Evolutionary conservation across 2,113 vertebrate genomes (phyloP), one percentile per base, ranked within the genome.

Genomic region (Chrysochloris asiatica): DNA sequence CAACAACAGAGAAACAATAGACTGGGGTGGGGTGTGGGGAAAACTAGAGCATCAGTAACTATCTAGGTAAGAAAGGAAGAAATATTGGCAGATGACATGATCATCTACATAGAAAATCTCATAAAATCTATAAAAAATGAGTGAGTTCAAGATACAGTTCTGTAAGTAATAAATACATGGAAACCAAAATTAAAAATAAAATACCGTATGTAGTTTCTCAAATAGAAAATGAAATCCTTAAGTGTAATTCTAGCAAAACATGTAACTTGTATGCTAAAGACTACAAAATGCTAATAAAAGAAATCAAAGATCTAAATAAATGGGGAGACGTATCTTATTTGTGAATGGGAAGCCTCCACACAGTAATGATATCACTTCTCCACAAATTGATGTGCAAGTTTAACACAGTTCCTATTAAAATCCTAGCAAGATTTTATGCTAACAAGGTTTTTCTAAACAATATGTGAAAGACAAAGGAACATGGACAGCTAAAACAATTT

Each of bases 351-450:
- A 86, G 26, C 22, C 17, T 91, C 72, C 71, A 12, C 21, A 47
- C 72, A 84, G 48, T 73, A 88, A 87, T 79, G 10, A 48, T 67
- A 12, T 36, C 38, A 79, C 0, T 80, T 84, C 47, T 85, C 47
- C 63, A 52, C 65, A 84, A 89, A 84, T 72, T n/a, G 8, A 33
- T 65, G 73, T 19, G 63, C 7, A 61, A 36, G 21, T 86, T 76
- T 94, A 86, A 76, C 33, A 76, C 33, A 30, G 12, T 77, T 76
- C 24, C 52, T 24, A 84, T 75, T 38, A 81, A 77, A 72, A 93
- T 24, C 30, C 48, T 59, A 69, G 69, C 17, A 69, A 38, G n/a
- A 6, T 21, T 67, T 67, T 36, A 3, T 67, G 17, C 38, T 36
- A 36, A 67, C n/a, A 38, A 67, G 65, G 38, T 67, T 67, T 67